These are phyloP conservation scores for Ceratina calcarata DNA, from an alignment of 1,140 invertebrate genomes.

Conservation along the genomic window DNA sequence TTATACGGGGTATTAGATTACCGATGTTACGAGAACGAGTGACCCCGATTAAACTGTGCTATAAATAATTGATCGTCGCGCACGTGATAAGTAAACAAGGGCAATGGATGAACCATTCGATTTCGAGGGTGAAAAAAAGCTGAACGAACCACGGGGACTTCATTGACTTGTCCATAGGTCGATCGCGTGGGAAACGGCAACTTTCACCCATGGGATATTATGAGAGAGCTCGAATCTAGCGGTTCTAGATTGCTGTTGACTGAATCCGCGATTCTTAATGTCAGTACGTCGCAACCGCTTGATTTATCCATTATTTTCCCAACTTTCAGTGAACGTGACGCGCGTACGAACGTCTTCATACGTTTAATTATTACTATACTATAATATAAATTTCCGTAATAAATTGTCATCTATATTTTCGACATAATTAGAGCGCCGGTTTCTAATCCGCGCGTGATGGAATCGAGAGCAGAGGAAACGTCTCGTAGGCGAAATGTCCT, in stretches of 20 bases:
- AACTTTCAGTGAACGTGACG: not conserved
- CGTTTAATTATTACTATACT: not conserved
- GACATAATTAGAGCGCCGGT: too few species aligned
- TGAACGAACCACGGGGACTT: slow-evolving; percentile 1
- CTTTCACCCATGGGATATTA: slow-evolving; percentile 61
- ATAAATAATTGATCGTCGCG: slow-evolving; percentile 18
- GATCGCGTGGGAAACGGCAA: slow-evolving; percentile 61
- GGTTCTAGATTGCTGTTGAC: slow-evolving; percentile 52
- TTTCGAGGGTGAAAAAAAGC: not conserved
- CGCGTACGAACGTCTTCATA: not conserved
- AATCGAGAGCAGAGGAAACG: not conserved
- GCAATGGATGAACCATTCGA: slow-evolving; percentile 4
- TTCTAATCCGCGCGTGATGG: too few species aligned
- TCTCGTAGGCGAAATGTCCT: slow-evolving; percentile 39
- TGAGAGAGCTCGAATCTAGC: slow-evolving; percentile 56
- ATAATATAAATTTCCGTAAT: too few species aligned
- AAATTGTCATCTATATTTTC: too few species aligned
- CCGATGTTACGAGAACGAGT: not conserved
- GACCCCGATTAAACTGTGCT: not conserved
- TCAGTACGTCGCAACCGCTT: slow-evolving; percentile 21
- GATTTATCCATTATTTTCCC: slow-evolving; percentile 31
- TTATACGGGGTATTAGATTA: not conserved
- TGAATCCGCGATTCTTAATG: slow-evolving; percentile 51
- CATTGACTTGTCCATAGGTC: slow-evolving; percentile 34
- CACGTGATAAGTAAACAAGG: not conserved